Percentiles rank a stretch among this genome's conserved stretches.
Evolutionary conservation across 2,888 invertebrate species (phyloP).

Genomic region (Fabriciana adippe): DNA sequence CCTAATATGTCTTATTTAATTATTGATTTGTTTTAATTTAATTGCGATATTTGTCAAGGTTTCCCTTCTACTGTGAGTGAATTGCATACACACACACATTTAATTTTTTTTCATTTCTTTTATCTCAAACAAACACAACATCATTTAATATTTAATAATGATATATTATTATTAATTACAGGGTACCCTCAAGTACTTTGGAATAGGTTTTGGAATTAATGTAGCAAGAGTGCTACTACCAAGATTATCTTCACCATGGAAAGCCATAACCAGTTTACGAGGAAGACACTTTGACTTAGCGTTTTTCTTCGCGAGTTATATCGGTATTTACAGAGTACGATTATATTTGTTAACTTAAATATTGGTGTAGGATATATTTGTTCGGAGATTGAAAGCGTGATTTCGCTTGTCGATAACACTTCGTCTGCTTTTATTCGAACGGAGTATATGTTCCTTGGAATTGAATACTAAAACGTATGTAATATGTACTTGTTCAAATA

Average conservation of each 20-base stretch:
- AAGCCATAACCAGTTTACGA: conserved; percentile 61
- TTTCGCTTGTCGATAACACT: too few relatives aligned
- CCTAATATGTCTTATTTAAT: too few relatives aligned
- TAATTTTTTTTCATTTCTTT: too few relatives aligned
- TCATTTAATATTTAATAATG: neutral
- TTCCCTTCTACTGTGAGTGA: too few relatives aligned
- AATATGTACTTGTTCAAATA: too few relatives aligned
- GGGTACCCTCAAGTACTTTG: conserved; percentile 68
- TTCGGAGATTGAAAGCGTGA: neutral
- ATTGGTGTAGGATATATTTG: conserved; percentile 1
- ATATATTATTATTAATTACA: conserved; percentile 47
- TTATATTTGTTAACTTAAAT: conserved; percentile 27
- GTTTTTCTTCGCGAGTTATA: conserved; percentile 76
- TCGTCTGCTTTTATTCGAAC: too few relatives aligned
- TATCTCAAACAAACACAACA: too few relatives aligned
- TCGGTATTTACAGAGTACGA: conserved; percentile 81
- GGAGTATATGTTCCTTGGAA: too few relatives aligned
- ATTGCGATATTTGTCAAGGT: too few relatives aligned
- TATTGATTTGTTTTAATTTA: too few relatives aligned
- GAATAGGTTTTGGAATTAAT: conserved; percentile 64
- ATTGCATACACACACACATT: too few relatives aligned
- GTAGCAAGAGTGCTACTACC: conserved; percentile 63
- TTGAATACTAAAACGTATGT: too few relatives aligned
- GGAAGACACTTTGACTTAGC: conserved; percentile 68
- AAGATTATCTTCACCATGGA: conserved; percentile 58